phyloP scores from a whole-genome alignment of 2,888 invertebrate species.

The Tenthredo notha region DNA sequence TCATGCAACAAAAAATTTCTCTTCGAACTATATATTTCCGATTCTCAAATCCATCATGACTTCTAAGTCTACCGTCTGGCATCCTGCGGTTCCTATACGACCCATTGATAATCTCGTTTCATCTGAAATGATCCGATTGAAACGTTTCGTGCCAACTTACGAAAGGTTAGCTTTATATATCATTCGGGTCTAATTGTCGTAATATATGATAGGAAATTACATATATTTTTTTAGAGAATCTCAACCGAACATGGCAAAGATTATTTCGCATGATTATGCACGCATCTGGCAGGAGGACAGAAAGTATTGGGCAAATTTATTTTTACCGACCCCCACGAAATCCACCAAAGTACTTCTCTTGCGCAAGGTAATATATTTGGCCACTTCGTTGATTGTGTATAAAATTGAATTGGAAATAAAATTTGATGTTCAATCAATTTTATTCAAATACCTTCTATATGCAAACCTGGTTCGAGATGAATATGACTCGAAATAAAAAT shows the following conservation, averaged over 20 bases:
- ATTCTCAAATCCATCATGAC: background rate
- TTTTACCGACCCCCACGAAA: background rate
- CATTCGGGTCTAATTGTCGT: background rate
- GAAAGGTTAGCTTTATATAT: constrained; percentile 23
- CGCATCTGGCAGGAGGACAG: constrained; percentile 29
- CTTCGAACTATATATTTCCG: background rate
- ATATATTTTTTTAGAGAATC: background rate
- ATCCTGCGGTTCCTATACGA: constrained; percentile 17
- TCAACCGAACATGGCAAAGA: constrained; percentile 13
- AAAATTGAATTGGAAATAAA: background rate
- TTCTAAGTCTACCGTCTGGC: constrained; percentile 13
- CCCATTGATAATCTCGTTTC: constrained; percentile 28
- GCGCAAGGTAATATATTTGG: background rate
- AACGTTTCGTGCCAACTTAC: constrained; percentile 47
- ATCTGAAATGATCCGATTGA: constrained; percentile 19
- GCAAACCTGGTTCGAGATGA: background rate
- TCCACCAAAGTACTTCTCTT: background rate
- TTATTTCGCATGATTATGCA: constrained; percentile 38
- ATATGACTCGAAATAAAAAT: background rate
- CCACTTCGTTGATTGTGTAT: background rate
- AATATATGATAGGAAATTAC: background rate
- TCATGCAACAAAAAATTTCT: background rate
- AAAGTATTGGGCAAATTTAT: constrained; percentile 4
- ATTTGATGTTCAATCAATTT: background rate
- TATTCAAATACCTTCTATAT: background rate